A percentile compares a stretch with the other conserved stretches of the same genome.
phyloP scores from a whole-genome alignment of 2,113 vertebrate genomes.

The Lasiurus cinereus region DNA sequence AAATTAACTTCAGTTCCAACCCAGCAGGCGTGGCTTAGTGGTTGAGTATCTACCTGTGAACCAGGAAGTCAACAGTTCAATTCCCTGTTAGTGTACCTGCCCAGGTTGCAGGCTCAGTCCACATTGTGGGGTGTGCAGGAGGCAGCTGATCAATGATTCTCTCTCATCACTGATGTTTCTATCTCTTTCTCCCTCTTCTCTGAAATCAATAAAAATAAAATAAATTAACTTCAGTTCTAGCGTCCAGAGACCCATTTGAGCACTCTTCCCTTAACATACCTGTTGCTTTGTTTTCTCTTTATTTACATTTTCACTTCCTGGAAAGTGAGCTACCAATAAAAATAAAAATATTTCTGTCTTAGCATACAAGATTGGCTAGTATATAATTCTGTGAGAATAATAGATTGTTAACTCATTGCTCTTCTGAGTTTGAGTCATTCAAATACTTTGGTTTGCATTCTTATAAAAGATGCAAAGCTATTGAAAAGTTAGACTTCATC shows the following conservation, averaged over 20 bases:
- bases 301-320: constrained; percentile 48
- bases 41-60: too few species aligned
- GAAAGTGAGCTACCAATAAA: constrained; percentile 25
- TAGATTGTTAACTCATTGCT: not conserved
- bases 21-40: too few species aligned
- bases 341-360: constrained; percentile 37
- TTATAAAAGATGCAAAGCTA: constrained; percentile 18
- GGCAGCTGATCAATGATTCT: too few species aligned
- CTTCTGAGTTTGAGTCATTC: not conserved
- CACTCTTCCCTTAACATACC: not conserved
- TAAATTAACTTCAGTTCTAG: not conserved
- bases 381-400: constrained; percentile 39
- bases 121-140: too few species aligned
- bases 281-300: not conserved
- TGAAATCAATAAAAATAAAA: too few species aligned
- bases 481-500: not conserved
- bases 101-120: too few species aligned
- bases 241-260: not conserved
- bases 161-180: too few species aligned
- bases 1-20: too few species aligned
- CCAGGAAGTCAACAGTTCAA: too few species aligned
- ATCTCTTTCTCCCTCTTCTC: too few species aligned
- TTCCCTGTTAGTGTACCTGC: too few species aligned
- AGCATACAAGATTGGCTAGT: not conserved
- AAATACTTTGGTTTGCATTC: not conserved